phyloP scores from a whole-genome alignment of 2,888 invertebrate species.

The Isotomurus palustris region DNA sequence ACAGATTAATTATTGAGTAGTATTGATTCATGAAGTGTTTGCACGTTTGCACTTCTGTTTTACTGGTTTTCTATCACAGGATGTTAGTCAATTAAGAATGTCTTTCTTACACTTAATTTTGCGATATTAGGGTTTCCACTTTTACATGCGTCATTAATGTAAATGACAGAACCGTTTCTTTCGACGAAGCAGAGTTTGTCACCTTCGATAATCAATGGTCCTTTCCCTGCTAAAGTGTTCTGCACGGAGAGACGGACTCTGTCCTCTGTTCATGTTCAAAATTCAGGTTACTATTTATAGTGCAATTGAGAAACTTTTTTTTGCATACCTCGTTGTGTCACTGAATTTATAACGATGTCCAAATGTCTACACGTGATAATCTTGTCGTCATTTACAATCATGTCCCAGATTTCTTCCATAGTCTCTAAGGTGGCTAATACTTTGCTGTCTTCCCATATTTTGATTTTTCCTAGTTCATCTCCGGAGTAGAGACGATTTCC shows the following conservation, averaged over 20 bases:
- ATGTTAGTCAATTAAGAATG: too few relatives aligned
- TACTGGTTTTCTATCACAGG: too few relatives aligned
- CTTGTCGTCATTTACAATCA: slow-evolving; percentile 55
- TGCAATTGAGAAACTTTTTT: neutral
- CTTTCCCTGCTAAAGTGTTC: slow-evolving; percentile 53
- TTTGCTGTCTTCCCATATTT: slow-evolving; percentile 56
- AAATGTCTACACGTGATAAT: slow-evolving; percentile 61
- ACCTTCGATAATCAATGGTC: slow-evolving; percentile 54
- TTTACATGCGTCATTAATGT: slow-evolving; percentile 55
- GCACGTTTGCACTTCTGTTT: too few relatives aligned
- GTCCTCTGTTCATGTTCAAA: slow-evolving; percentile 16
- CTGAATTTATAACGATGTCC: slow-evolving; percentile 57
- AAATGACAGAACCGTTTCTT: slow-evolving; percentile 57
- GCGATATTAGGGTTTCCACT: slow-evolving; percentile 46
- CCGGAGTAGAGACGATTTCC: slow-evolving; percentile 56
- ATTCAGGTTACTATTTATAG: neutral
- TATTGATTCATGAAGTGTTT: too few relatives aligned
- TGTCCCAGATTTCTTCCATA: slow-evolving; percentile 62
- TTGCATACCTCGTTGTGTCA: neutral
- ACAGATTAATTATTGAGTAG: too few relatives aligned
- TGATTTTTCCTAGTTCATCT: slow-evolving; percentile 60
- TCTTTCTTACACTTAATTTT: too few relatives aligned
- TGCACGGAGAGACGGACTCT: slow-evolving; percentile 22
- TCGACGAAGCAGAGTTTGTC: slow-evolving; percentile 54
- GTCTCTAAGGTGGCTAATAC: slow-evolving; percentile 56